Conservation (phyloP, 1,140 invertebrate species). For the Galendromus occidentalis region DNA sequence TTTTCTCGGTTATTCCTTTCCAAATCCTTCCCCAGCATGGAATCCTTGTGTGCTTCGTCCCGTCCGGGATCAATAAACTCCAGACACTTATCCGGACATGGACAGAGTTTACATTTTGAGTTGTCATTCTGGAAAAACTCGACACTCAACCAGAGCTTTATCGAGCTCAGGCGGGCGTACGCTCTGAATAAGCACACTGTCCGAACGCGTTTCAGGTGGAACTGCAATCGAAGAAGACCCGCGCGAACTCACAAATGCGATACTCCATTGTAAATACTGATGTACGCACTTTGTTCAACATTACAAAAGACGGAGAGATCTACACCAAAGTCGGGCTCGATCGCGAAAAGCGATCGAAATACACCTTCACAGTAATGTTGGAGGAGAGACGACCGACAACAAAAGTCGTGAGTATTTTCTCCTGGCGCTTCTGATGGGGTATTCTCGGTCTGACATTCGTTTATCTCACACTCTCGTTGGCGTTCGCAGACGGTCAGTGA, state of each 20-base stretch:
- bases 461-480: not conserved
- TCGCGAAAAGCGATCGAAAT: slow-evolving; percentile 47
- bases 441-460: not conserved
- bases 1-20: too few species aligned
- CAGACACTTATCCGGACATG: too few species aligned
- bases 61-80: too few species aligned
- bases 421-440: not conserved
- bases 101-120: too few species aligned
- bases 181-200: too few species aligned
- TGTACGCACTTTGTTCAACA: slow-evolving; percentile 21
- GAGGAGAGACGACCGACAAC: slow-evolving; percentile 23
- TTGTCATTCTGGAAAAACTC: too few species aligned
- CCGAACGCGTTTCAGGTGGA: slow-evolving; percentile 17
- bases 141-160: too few species aligned
- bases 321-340: slow-evolving; percentile 51
- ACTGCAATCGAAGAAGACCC: slow-evolving; percentile 30
- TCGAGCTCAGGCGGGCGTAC: too few species aligned
- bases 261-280: slow-evolving; percentile 24
- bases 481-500: slow-evolving; percentile 23
- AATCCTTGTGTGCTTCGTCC: too few species aligned
- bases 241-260: slow-evolving; percentile 25
- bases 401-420: slow-evolving; percentile 19
- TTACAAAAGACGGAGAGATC: slow-evolving; percentile 45
- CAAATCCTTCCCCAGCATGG: too few species aligned
- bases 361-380: slow-evolving; percentile 50